Conservation (phyloP, 2,797 vertebrate species). For the Leuciscus waleckii region DNA sequence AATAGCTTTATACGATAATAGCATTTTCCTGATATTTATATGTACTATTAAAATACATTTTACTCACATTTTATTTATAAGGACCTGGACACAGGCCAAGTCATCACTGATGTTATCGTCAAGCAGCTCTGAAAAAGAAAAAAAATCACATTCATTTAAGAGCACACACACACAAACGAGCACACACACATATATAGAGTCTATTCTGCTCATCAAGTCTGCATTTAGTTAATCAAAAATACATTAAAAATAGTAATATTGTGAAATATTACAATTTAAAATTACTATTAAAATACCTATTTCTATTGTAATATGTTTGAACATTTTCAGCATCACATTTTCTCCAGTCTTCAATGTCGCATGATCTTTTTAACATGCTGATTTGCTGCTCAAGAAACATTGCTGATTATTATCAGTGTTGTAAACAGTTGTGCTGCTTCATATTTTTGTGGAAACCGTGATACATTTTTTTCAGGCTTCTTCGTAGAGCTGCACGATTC, state of each 20-base stretch:
- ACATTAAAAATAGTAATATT: not conserved
- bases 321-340: not conserved
- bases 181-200: no score
- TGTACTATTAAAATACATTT: not conserved
- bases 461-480: not conserved
- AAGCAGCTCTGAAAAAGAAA: slow-evolving; percentile 59
- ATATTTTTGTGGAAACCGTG: not conserved
- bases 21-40: not conserved
- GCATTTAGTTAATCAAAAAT: not conserved
- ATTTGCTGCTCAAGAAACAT: not conserved
- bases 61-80: slow-evolving; percentile 53
- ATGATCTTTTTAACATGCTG: not conserved
- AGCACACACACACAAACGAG: not conserved
- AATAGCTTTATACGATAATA: not conserved
- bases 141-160: not conserved
- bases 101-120: slow-evolving; percentile 66
- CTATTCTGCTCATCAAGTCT: not conserved
- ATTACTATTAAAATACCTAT: not conserved
- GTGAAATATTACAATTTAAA: not conserved
- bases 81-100: slow-evolving; percentile 59
- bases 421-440: not conserved
- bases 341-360: not conserved
- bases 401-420: not conserved
- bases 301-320: not conserved
- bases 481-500: no score